Conservation (phyloP, 53 echinoderm and acorn worm genomes). For the Crossaster papposus region DNA sequence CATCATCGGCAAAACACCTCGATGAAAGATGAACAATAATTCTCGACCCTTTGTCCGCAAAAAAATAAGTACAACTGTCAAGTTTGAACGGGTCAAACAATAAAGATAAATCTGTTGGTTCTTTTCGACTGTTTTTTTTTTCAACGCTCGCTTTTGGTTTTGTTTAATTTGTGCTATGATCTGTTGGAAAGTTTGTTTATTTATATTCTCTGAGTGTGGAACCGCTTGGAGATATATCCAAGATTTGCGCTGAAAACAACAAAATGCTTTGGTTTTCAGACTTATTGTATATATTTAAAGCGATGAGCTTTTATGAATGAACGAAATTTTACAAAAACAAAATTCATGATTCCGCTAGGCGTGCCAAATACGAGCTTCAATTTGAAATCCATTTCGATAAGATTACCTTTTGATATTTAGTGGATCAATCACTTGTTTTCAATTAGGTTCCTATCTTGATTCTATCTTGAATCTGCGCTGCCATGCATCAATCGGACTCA, state of each 20-base stretch:
- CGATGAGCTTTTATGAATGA: too few relatives aligned
- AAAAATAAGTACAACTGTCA: conserved; percentile 56
- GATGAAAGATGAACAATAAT: conserved; percentile 51
- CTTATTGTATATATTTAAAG: neutral
- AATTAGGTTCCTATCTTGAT: too few relatives aligned
- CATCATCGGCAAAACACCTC: conserved; percentile 2
- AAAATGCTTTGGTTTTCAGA: neutral
- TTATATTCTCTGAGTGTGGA: neutral
- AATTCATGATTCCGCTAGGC: too few relatives aligned
- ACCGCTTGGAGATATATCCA: neutral
- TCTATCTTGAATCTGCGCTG: too few relatives aligned
- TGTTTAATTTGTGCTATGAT: neutral
- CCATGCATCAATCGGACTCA: too few relatives aligned
- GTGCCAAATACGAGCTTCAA: too few relatives aligned
- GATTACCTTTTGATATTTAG: too few relatives aligned
- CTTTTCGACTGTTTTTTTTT: neutral
- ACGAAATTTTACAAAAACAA: too few relatives aligned
- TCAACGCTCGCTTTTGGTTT: neutral
- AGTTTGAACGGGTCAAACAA: conserved; percentile 1
- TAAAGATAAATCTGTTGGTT: neutral
- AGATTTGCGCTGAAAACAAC: neutral
- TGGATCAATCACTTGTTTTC: too few relatives aligned
- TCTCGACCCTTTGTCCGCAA: conserved; percentile 31
- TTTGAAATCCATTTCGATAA: too few relatives aligned
- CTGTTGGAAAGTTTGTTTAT: neutral